Base-by-base conservation (phyloP, 2,797 vertebrate species). In the Macropodus opercularis region DNA sequence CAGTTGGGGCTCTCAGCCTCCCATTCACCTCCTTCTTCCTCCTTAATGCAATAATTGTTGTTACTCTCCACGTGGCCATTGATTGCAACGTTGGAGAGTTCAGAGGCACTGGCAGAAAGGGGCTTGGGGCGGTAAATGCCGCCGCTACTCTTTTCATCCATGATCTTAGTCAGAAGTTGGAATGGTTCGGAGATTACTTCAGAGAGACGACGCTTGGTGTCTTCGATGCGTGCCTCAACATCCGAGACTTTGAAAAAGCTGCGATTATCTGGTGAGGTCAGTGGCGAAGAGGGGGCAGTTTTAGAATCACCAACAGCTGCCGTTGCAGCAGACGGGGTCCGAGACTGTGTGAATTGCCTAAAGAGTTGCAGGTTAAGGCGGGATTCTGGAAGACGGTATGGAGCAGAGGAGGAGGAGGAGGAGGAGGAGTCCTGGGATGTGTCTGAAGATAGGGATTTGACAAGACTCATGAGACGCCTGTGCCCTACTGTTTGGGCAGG, bases 191-290 rank as follows among this genome's bases (percentile, higher is more conserved):
- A 94, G 64, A 99, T 98, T 3, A 92, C 98, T 88, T 98, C 98
- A 0, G 98, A 96, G 63, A 99, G 89, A 69, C 98, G 97, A 0
- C 98, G 92, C 67, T 93, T 98, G 4, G 98, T 99, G 92, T 99
- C 97, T 83, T 98, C 98, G 3, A 99, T 94, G 75, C 93, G 94
- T 29, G 96, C 96, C 85, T 98, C 98, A 48, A 99, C 96, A 71
- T 99, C 97, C n/a, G 95, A 93, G 39, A 98, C 96, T 83, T 96
- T 98, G 80, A 99, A 98, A 92, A 98, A 98, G 78, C 94, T 96
- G 48, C 97, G 95, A 31, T 91, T 92, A 14, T 99, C 97, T 0
- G 93, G 94, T 1, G 96, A 98, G 4, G 93, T 94, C 27, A 97
- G 75, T 0, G 96, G 96, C 17, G 97, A 97, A 0, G 93, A 95